Percentiles rank a stretch among this genome's conserved stretches.
phyloP scores from a whole-genome alignment of 2,113 vertebrate genomes.

The Scomber colias region DNA sequence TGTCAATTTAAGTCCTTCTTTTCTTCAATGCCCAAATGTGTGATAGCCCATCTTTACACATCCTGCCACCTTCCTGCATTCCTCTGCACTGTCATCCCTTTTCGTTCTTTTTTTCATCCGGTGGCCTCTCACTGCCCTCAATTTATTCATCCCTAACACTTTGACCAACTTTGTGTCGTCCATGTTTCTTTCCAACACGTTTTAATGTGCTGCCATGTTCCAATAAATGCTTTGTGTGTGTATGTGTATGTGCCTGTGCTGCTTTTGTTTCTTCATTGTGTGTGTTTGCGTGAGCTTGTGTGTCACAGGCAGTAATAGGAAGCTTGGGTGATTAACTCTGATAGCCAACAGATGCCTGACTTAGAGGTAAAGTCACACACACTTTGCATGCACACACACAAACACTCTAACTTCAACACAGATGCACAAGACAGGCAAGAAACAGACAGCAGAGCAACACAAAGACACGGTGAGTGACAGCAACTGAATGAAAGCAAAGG shows the following conservation, averaged over 20 bases:
- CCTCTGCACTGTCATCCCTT: conserved; percentile 34
- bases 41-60: conserved; percentile 56
- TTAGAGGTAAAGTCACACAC: conserved; percentile 45
- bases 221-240: conserved; percentile 41
- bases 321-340: conserved; percentile 81
- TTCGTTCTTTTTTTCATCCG: conserved; percentile 1
- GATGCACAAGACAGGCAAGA: conserved; percentile 8
- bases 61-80: conserved; percentile 26
- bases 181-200: conserved; percentile 26
- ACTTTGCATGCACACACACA: conserved; percentile 1
- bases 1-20: conserved; percentile 48
- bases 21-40: conserved; percentile 52
- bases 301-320: conserved; percentile 65
- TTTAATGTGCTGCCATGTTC: conserved; percentile 46
- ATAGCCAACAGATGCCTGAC: conserved; percentile 78
- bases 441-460: conserved; percentile 1
- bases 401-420: conserved; percentile 13
- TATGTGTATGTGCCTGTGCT: conserved; percentile 2
- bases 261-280: conserved; percentile 4
- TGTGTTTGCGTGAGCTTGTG: conserved; percentile 49
- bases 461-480: conserved; percentile 28
- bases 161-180: neutral
- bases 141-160: conserved; percentile 17
- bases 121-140: conserved; percentile 4
- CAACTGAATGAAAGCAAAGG: neutral